These are phyloP conservation scores for Aspiorhynchus laticeps DNA, from an alignment of 2,113 vertebrate genomes.

Conservation along the genomic window DNA sequence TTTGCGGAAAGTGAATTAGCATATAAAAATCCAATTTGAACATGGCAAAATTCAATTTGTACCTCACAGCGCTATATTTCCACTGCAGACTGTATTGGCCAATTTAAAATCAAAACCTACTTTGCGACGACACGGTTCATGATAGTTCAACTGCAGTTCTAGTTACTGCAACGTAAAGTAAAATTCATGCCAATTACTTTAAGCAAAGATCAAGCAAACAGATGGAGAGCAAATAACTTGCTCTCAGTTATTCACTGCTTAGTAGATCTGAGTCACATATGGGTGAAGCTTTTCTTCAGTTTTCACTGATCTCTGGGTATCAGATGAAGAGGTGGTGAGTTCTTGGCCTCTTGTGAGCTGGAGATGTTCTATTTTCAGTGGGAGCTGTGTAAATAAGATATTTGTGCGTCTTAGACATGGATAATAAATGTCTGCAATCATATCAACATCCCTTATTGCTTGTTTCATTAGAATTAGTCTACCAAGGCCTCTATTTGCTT, in stretches of 20 bases:
- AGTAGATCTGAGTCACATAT: slow-evolving; percentile 23
- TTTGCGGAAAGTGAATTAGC: slow-evolving; percentile 19
- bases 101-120: slow-evolving; percentile 2
- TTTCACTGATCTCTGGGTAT: slow-evolving; percentile 3
- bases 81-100: neutral
- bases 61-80: slow-evolving; percentile 8
- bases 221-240: slow-evolving; percentile 26
- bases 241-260: neutral
- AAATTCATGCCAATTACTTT: slow-evolving; percentile 2
- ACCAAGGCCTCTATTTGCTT: neutral
- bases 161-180: slow-evolving; percentile 12
- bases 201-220: slow-evolving; percentile 24
- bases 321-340: neutral
- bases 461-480: neutral
- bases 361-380: neutral
- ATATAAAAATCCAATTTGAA: slow-evolving; percentile 20
- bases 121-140: slow-evolving; percentile 4
- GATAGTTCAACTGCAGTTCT: slow-evolving; percentile 7
- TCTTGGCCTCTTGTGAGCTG: neutral
- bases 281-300: slow-evolving; percentile 14
- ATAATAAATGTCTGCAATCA: neutral
- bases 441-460: neutral
- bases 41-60: neutral
- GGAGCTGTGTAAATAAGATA: neutral
- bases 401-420: neutral